These are phyloP conservation scores for Nysson spinosus DNA, from an alignment of 2,888 invertebrate genomes.

Conservation along the genomic window DNA sequence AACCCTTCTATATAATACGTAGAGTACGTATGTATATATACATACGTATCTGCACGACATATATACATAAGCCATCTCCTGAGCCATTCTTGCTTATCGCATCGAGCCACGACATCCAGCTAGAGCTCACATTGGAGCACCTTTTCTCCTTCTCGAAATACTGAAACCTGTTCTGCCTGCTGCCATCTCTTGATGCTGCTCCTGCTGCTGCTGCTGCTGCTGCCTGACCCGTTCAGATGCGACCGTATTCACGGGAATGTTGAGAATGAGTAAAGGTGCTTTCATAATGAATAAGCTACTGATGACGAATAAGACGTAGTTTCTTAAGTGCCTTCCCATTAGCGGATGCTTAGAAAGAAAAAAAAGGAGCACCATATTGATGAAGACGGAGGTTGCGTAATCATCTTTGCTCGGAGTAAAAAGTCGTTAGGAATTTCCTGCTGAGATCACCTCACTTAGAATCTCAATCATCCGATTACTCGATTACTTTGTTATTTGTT, in stretches of 20 bases:
- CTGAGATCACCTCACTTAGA: too few relatives aligned
- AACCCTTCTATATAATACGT: slow-evolving; percentile 23
- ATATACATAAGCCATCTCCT: too few relatives aligned
- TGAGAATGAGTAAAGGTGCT: slow-evolving; percentile 23
- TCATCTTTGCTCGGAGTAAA: too few relatives aligned
- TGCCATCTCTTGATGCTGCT: not conserved
- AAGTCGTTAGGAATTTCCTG: too few relatives aligned
- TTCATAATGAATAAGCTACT: slow-evolving; percentile 9
- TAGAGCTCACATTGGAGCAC: slow-evolving; percentile 26
- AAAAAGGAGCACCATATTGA: too few relatives aligned
- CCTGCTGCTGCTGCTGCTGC: slow-evolving; percentile 16
- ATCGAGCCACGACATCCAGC: slow-evolving; percentile 49
- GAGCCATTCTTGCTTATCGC: slow-evolving; percentile 51
- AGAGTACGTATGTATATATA: slow-evolving; percentile 17
- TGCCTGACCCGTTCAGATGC: slow-evolving; percentile 15
- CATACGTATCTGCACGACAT: not conserved
- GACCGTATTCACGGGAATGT: slow-evolving; percentile 18
- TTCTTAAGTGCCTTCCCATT: too few relatives aligned
- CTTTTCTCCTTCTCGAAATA: slow-evolving; percentile 43
- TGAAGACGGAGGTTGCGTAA: too few relatives aligned
- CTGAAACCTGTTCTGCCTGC: slow-evolving; percentile 41
- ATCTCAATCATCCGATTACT: too few relatives aligned
- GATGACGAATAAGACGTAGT: too few relatives aligned
- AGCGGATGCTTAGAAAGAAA: too few relatives aligned
- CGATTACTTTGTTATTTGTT: too few relatives aligned